phyloP scores from a whole-genome alignment of 2,888 invertebrate species.

The Diarsia rubi region DNA sequence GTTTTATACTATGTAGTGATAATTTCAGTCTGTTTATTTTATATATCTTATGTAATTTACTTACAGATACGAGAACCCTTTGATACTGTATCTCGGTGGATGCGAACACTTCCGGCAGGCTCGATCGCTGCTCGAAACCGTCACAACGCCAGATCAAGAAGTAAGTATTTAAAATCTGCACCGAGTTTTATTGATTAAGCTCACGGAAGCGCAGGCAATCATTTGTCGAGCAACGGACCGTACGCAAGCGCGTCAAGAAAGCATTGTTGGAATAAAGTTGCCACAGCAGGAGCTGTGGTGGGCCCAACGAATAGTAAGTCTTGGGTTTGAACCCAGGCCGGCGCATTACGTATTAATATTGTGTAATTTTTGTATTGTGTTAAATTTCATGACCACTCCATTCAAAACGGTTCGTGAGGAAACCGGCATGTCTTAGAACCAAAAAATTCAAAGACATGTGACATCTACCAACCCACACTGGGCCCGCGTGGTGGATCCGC shows the following conservation, averaged over 20 bases:
- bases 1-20: too few species aligned
- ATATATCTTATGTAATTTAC: conserved; percentile 70
- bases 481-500: too few species aligned
- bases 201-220: neutral
- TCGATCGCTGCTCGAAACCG: conserved; percentile 95
- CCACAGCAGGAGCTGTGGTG: too few species aligned
- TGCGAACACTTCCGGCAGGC: conserved; percentile 98
- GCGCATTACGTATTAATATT: too few species aligned
- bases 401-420: too few species aligned
- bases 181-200: neutral
- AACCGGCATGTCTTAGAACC: too few species aligned
- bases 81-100: conserved; percentile 94
- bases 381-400: too few species aligned
- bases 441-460: too few species aligned
- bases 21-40: conserved; percentile 45
- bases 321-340: too few species aligned
- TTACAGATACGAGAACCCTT: conserved; percentile 87
- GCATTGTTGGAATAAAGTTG: neutral
- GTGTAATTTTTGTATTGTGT: too few species aligned
- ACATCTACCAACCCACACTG: too few species aligned
- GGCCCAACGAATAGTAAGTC: too few species aligned
- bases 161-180: conserved; percentile 80
- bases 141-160: conserved; percentile 95
- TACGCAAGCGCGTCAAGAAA: neutral
- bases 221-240: neutral